phyloP scores from a whole-genome alignment of 2,888 invertebrate species.

The Mimas tiliae region DNA sequence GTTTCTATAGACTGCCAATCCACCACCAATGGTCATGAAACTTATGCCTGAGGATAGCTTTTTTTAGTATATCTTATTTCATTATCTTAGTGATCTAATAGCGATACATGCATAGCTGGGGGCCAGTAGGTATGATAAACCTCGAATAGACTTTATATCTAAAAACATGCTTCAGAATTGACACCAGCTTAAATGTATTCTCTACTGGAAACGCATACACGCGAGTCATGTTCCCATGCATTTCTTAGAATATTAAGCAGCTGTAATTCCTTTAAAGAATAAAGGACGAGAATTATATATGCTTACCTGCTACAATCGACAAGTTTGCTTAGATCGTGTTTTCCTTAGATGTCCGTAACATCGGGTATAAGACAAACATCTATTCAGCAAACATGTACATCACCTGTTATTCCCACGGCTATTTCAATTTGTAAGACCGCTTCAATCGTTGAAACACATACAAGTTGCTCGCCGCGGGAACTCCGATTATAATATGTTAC shows the following conservation, averaged over 20 bases:
- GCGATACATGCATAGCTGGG: no score
- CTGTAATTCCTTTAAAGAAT: neutral
- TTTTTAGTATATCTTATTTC: no score
- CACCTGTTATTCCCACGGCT: slow-evolving; percentile 45
- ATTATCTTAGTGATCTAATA: no score
- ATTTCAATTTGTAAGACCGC: slow-evolving; percentile 43
- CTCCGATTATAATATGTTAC: slow-evolving; percentile 7
- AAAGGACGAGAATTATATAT: slow-evolving; percentile 5
- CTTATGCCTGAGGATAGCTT: no score
- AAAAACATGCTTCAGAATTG: no score
- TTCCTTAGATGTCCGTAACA: slow-evolving; percentile 6
- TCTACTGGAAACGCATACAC: slow-evolving; percentile 22
- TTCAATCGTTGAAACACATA: slow-evolving; percentile 29
- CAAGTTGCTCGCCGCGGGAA: slow-evolving; percentile 11
- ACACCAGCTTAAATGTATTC: neutral
- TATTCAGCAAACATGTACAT: slow-evolving; percentile 24
- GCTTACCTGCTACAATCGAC: neutral
- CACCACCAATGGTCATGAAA: no score
- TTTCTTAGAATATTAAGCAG: slow-evolving; percentile 14
- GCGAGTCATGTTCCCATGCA: neutral
- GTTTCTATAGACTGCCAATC: no score
- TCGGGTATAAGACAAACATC: neutral
- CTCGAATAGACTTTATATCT: no score
- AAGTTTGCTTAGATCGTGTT: slow-evolving; percentile 16
- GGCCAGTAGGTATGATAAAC: no score